phyloP scores from a whole-genome alignment of 2,797 vertebrate genomes.

The Micropoecilia bifurca region DNA sequence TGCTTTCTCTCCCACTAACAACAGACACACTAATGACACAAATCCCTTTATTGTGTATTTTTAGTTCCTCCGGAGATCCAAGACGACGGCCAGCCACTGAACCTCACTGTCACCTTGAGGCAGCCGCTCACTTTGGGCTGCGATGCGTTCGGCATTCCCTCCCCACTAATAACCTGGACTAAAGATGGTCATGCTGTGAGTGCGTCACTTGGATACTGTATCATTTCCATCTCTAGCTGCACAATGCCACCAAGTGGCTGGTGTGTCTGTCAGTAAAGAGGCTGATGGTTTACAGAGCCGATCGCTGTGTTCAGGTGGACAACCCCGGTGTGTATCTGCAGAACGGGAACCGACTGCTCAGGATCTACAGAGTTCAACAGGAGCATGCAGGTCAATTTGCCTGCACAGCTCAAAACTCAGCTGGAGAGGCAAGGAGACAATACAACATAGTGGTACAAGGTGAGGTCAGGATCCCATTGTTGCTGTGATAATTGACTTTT shows the following conservation, averaged over 20 bases:
- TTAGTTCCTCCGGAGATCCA: slow-evolving; percentile 88
- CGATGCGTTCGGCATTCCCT: slow-evolving; percentile 83
- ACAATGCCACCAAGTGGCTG: slow-evolving; percentile 72
- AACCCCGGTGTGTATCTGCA: slow-evolving; percentile 76
- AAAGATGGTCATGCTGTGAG: slow-evolving; percentile 86
- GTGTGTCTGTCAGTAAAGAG: slow-evolving; percentile 13
- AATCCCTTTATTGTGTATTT: slow-evolving; percentile 8
- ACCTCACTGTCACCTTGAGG: slow-evolving; percentile 84
- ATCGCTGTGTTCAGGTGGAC: slow-evolving; percentile 67
- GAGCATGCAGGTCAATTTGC: slow-evolving; percentile 85
- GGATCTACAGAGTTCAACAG: slow-evolving; percentile 82
- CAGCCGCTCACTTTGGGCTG: slow-evolving; percentile 88
- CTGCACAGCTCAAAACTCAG: slow-evolving; percentile 85
- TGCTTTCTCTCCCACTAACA: neutral
- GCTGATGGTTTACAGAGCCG: slow-evolving; percentile 2
- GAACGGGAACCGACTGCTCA: slow-evolving; percentile 80
- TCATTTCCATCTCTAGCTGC: slow-evolving; percentile 39
- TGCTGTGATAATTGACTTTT: neutral
- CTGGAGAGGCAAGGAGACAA: slow-evolving; percentile 77
- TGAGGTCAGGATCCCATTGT: slow-evolving; percentile 62
- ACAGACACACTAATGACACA: neutral
- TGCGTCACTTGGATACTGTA: slow-evolving; percentile 23
- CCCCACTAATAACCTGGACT: slow-evolving; percentile 84
- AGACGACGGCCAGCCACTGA: slow-evolving; percentile 77
- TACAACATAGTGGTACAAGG: slow-evolving; percentile 86